Percentiles rank a stretch among this genome's conserved stretches.
These are phyloP conservation scores for Drosophila differens DNA, from an alignment of 2,888 invertebrate genomes.

Conservation along the genomic window DNA sequence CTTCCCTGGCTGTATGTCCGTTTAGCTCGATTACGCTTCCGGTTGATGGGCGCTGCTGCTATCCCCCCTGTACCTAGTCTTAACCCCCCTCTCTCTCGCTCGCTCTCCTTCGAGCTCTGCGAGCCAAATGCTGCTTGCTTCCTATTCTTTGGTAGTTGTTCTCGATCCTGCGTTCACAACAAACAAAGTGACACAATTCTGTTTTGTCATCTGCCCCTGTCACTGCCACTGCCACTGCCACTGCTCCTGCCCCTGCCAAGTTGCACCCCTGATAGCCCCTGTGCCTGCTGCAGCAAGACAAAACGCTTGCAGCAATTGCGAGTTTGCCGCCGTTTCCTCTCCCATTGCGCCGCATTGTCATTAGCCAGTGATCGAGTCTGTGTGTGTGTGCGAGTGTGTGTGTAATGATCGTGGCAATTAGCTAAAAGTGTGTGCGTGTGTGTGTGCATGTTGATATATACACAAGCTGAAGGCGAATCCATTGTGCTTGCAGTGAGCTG, in stretches of 20 bases:
- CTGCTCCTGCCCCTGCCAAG: slow-evolving; percentile 13
- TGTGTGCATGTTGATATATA: slow-evolving; percentile 18
- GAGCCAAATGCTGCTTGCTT: slow-evolving; percentile 44
- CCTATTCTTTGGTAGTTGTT: slow-evolving; percentile 36
- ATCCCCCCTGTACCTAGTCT: slow-evolving; percentile 12
- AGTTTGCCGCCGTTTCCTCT: slow-evolving; percentile 67
- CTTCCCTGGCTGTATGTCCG: slow-evolving; percentile 71
- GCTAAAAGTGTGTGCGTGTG: slow-evolving; percentile 34
- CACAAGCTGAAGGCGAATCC: slow-evolving; percentile 61
- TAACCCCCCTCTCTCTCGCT: slow-evolving; percentile 3
- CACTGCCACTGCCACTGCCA: slow-evolving; percentile 4
- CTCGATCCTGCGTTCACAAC: slow-evolving; percentile 69
- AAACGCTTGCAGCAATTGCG: slow-evolving; percentile 62
- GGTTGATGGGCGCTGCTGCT: slow-evolving; percentile 51
- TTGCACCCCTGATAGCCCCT: slow-evolving; percentile 8
- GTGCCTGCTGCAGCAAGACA: slow-evolving; percentile 39
- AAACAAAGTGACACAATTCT: slow-evolving; percentile 76
- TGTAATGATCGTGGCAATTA: slow-evolving; percentile 79
- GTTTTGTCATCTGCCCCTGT: slow-evolving; percentile 79
- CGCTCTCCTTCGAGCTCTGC: neutral
- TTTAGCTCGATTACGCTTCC: slow-evolving; percentile 82
- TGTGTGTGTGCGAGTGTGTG: slow-evolving; percentile 38
- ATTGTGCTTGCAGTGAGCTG: slow-evolving; percentile 68
- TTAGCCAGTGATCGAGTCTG: slow-evolving; percentile 56
- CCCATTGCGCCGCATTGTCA: slow-evolving; percentile 65